Percentiles rank a stretch among this genome's conserved stretches.
Evolutionary conservation across 2,797 vertebrate species (phyloP).

Genomic region (Rhynchonycteris naso): DNA sequence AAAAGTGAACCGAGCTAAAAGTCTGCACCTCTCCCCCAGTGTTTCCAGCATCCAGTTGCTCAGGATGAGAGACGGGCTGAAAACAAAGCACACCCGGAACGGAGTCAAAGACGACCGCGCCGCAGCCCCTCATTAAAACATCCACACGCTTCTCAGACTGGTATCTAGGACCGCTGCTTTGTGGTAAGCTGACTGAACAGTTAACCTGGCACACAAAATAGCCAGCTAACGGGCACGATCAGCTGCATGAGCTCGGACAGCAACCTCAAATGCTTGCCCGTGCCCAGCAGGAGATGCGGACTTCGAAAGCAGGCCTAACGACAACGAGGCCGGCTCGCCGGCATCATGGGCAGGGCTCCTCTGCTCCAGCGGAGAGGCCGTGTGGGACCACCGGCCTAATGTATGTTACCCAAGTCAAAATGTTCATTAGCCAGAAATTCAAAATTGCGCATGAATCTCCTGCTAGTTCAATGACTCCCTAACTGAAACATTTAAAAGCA

Average conservation of each 20-base stretch:
- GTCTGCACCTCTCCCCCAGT: not conserved
- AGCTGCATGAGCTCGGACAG: not conserved
- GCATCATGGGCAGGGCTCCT: not conserved
- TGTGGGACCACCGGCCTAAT: not conserved
- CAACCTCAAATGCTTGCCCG: not conserved
- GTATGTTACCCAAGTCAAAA: not conserved
- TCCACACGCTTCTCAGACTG: not conserved
- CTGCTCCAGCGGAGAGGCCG: not conserved
- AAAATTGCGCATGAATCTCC: constrained; percentile 14
- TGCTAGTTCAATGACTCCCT: not conserved
- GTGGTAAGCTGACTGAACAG: not conserved
- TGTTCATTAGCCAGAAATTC: constrained; percentile 48
- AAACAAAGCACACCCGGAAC: not conserved
- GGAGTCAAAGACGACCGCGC: not conserved
- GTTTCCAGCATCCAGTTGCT: not conserved
- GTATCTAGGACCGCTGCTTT: not conserved
- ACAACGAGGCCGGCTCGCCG: no score
- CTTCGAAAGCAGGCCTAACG: not conserved
- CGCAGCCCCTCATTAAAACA: not conserved
- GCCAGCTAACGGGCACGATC: not conserved
- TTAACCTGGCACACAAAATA: not conserved
- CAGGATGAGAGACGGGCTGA: not conserved
- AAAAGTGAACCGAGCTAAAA: not conserved
- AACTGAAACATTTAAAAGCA: constrained; percentile 48
- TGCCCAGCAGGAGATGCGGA: not conserved